phyloP scores from a whole-genome alignment of 2,888 invertebrate species.

The Autographa pulchrina region DNA sequence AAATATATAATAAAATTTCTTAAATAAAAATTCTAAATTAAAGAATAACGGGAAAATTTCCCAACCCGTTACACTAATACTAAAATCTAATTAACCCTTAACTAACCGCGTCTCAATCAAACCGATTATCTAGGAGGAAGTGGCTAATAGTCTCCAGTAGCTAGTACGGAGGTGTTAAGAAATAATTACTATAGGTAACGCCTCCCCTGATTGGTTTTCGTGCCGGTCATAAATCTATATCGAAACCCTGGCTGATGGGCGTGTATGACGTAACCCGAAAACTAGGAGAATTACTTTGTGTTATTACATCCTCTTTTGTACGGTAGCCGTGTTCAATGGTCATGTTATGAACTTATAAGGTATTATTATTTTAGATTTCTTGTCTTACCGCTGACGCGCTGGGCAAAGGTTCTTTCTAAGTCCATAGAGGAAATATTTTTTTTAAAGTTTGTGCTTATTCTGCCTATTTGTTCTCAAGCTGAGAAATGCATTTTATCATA shows the following conservation, averaged over 20 bases:
- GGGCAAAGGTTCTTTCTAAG: too few species aligned
- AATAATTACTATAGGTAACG: constrained; percentile 86
- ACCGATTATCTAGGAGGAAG: constrained; percentile 75
- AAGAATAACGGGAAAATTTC: constrained; percentile 10
- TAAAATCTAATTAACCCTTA: constrained; percentile 74
- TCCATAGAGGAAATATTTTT: too few species aligned
- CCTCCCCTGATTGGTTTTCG: constrained; percentile 87
- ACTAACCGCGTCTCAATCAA: constrained; percentile 80
- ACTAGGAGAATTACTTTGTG: not conserved
- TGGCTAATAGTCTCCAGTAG: constrained; percentile 82
- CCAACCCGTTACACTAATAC: constrained; percentile 61
- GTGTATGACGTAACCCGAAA: constrained; percentile 58
- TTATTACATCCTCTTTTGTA: not conserved
- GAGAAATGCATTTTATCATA: too few species aligned
- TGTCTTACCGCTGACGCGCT: not conserved
- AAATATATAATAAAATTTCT: too few species aligned
- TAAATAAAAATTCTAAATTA: not conserved
- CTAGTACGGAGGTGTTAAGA: constrained; percentile 85
- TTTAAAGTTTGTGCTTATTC: too few species aligned
- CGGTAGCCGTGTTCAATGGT: not conserved
- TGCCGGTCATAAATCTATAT: constrained; percentile 82
- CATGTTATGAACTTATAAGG: not conserved
- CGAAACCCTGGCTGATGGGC: constrained; percentile 73
- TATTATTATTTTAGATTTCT: not conserved
- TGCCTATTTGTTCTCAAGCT: too few species aligned